A percentile compares a stretch with the other conserved stretches of the same genome.
Conservation (phyloP, 2,797 vertebrate genomes). For the Podargus strigoides region DNA sequence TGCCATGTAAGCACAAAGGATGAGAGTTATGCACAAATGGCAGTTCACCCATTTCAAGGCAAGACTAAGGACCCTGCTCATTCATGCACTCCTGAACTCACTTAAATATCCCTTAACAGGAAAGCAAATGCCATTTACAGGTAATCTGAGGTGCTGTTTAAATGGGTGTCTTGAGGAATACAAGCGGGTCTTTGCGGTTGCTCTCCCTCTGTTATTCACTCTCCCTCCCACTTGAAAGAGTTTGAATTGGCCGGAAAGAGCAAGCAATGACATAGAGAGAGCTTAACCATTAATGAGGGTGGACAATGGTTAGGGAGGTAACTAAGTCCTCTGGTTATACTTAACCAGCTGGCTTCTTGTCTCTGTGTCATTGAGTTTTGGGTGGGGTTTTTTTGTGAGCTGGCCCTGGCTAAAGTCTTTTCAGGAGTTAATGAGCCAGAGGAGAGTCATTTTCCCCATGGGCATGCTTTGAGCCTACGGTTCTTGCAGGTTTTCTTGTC, state of each 20-base stretch:
- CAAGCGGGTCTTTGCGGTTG: not conserved
- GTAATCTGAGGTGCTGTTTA: not conserved
- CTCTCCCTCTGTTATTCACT: not conserved
- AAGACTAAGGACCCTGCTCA: not conserved
- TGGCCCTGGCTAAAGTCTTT: conserved; percentile 1
- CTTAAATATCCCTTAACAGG: not conserved
- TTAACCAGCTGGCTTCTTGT: not conserved
- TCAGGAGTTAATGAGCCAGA: conserved; percentile 17
- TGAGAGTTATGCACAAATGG: not conserved
- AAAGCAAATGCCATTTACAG: not conserved
- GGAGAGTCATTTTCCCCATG: not conserved
- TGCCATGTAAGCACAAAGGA: fast-evolving
- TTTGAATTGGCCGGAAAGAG: not conserved
- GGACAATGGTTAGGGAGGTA: conserved; percentile 11
- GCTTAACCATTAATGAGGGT: conserved; percentile 45
- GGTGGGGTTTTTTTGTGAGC: not conserved
- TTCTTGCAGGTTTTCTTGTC: not conserved
- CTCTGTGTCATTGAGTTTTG: not conserved
- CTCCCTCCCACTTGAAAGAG: not conserved
- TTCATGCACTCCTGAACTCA: not conserved
- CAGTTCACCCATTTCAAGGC: not conserved
- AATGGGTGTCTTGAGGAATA: not conserved
- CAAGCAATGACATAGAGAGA: not conserved
- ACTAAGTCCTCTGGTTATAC: not conserved
- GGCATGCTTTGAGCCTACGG: not conserved